These are phyloP conservation scores for Tyrannus savana DNA, from an alignment of 2,113 vertebrate genomes.

Conservation along the genomic window DNA sequence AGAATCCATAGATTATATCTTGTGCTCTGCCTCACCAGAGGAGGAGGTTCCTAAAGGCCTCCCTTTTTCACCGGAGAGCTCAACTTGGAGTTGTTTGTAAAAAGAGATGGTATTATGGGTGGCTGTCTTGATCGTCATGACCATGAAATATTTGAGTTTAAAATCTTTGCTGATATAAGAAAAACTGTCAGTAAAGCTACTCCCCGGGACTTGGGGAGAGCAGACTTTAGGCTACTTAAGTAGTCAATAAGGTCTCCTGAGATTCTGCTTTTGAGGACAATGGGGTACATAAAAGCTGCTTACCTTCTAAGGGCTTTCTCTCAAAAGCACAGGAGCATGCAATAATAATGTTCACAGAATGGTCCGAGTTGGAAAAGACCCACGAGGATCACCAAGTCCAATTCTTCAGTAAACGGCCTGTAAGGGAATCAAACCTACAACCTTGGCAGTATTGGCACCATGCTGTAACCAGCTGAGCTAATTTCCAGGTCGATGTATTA, in stretches of 20 bases:
- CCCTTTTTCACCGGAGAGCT: background rate
- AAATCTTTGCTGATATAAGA: background rate
- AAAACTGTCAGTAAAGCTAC: background rate
- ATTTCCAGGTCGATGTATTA: background rate
- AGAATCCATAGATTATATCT: background rate
- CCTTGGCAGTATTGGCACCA: background rate
- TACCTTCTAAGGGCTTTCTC: background rate
- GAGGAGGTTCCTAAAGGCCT: background rate
- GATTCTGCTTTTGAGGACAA: background rate
- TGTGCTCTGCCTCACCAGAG: background rate
- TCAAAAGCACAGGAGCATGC: background rate
- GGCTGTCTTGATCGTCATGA: background rate
- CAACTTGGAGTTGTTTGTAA: background rate
- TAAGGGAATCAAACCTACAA: background rate
- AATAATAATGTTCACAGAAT: background rate
- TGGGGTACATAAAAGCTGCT: background rate
- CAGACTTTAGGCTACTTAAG: background rate
- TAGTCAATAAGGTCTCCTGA: background rate
- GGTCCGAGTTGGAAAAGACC: background rate
- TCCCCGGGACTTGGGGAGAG: background rate
- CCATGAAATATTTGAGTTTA: background rate
- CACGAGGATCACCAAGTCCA: background rate
- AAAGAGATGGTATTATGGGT: background rate
- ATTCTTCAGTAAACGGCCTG: background rate
- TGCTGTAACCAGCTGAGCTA: background rate